Evolutionary conservation across 2,797 vertebrate species (phyloP), one percentile per base, ranked within the genome.

Genomic region (Poeciliopsis turneri): DNA sequence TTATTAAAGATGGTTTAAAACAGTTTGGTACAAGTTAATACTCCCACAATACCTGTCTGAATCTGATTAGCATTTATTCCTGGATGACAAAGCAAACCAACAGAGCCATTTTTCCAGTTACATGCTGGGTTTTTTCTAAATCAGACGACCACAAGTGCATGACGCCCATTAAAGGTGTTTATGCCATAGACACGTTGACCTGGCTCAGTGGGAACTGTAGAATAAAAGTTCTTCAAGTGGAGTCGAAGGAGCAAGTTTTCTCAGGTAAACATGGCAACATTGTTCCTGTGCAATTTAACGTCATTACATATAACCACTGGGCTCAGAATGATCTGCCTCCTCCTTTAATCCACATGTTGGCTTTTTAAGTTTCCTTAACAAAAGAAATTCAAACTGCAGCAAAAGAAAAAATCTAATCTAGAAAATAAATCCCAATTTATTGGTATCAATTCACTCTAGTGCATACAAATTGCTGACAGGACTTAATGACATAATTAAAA

Each of bases 1-100:
- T 39, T 20, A 15, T 12, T 39, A 66, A 9, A 39, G 7, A 36
- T 20, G 15, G 20, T 28, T 20, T 13, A 10, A 49, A 75, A 77
- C 1, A 55, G 25, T 64, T 25, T 10, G 36, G 16, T 13, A 9
- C 25, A 23, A 55, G 47, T 47, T 39, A 53, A 39, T 30, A 30
- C 28, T 68, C 33, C 33, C 9, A 39, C 33, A 25, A 36, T 39
- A 41, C 9, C 36, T 2, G 28, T 57, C 55, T 74, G 41, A 59
- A 53, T 66, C 15, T 30, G 43, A 88, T 77, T 68, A 1, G 30
- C 76, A 78, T 79, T 85, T 80, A 74, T 64, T 78, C 46, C 0
- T 43, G 33, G 70, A 72, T 59, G 33, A 72, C 74, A 53, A 75
- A 39, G 72, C 0, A 11, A 77, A 53, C 0, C 0, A 77, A 53